Evolutionary conservation across 2,797 vertebrate species (phyloP), one percentile per base, ranked within the genome.

Genomic region (Sebastes minor): DNA sequence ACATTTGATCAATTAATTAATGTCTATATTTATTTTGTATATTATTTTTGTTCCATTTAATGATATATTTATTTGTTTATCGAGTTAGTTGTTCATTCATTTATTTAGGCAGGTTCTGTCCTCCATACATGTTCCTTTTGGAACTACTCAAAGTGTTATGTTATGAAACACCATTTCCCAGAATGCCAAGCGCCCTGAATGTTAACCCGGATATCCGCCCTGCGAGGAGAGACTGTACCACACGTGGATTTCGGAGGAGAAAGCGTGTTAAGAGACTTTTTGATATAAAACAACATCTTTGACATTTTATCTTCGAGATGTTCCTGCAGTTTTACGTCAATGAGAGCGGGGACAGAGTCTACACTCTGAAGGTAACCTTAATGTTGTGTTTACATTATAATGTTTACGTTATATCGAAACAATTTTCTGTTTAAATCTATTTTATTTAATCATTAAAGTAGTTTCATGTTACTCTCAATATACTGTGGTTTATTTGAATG

Each of bases 241-340:
- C 93, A 93, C 90, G 93, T 93, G 91, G 80, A 56, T 13, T 18
- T 20, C 7, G 0, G 2, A n/a, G 1, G 1, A 0, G 3, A 27
- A 27, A 27, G 1, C 18, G 10, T 12, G 1, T 13, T 28, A 3
- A 1, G 0, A 0, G 1, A 1, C 7, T 12, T 63, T 71, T 68
- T 12, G 4, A 5, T 16, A 11, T 6, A 28, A 68, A 33, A 55
- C 70, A 7, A 5, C 2, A 0, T 9, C 0, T 10, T 33, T 12
- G 3, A 7, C 4, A 6, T 27, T 0, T 27, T 61, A 12, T 12
- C 1, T 13, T 69, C 89, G 33, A 80, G 1, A 98, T 98, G 97
- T 98, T 98, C 81, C 94, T 98, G 81, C 97, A 97, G 74, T 98
- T 88, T 91, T 97, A 96, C 30, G 59, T 96, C 1, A 94, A 96